Base-by-base conservation (phyloP, 2,113 vertebrate species). In the Pogona vitticeps region DNA sequence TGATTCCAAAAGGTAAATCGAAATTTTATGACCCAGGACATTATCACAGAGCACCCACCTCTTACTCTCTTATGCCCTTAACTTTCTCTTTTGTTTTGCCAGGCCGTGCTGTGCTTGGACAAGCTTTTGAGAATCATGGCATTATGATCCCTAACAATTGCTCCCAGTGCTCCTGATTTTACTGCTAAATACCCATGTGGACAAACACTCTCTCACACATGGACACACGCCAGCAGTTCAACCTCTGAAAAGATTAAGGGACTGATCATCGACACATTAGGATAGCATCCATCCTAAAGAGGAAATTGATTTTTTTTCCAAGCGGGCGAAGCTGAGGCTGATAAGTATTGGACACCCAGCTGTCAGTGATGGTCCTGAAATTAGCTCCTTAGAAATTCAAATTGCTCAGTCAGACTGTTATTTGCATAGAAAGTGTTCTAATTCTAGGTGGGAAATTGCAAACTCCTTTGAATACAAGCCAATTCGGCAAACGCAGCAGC, bases 391-490 rank as follows among this genome's bases (percentile, higher is more conserved):
- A 23, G 42, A 90, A 80, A 7, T 61, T 72, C 79, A 52, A 68
- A 36, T 82, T 83, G 92, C 86, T n/a, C 78, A 82, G 42, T 87
- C 86, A 83, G 86, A 84, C 83, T 58, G 23, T 67, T 58, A 91
- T 91, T 91, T 93, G 76, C 90, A 87, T 90, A 23, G 70, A 90
- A 93, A 90, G 76, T 76, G 86, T 93, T 83, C 93, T 59, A 79
- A 86, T 90, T 38, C 71, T 76, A 73, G 83, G 63, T 88, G 91
- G 33, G 77, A 52, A 89, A 76, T 83, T 46, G 70, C 89, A 5
- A 84, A 85, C 82, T 78, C 88, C 80, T 85, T 46, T 38, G 79
- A 80, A 76, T 56, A 18, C 33, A 91, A 84, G 59, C 82, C 70
- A 85, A 78, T 31, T 72, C 65, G 40, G 56, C 38, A 85, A 91